Conservation (phyloP, 2,888 invertebrate genomes). For the Xanthorhoe spadicearia region DNA sequence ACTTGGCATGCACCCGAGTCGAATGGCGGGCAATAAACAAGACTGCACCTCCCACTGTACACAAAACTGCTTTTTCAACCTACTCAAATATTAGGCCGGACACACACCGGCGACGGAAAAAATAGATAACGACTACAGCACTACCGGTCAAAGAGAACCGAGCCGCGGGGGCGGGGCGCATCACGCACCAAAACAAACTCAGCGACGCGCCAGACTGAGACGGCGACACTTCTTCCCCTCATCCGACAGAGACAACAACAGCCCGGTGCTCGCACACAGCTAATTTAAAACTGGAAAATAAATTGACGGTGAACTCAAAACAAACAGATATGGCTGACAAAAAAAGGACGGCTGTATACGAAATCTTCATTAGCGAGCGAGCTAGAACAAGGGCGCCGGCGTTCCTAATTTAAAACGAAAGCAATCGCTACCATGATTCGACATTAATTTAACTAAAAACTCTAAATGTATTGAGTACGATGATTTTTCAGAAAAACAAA, state of each 20-base stretch:
- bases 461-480: constrained; percentile 70
- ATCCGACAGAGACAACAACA: constrained; percentile 54
- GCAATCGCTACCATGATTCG: constrained; percentile 76
- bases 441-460: constrained; percentile 62
- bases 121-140: constrained; percentile 78
- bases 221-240: constrained; percentile 45
- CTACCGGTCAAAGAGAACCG: constrained; percentile 81
- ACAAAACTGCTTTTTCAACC: constrained; percentile 74
- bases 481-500: constrained; percentile 69
- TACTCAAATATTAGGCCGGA: constrained; percentile 80
- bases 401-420: constrained; percentile 71
- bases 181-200: constrained; percentile 84
- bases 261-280: constrained; percentile 72
- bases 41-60: constrained; percentile 66
- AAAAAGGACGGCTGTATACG: constrained; percentile 77
- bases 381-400: constrained; percentile 69
- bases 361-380: constrained; percentile 76
- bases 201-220: constrained; percentile 69
- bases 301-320: constrained; percentile 82
- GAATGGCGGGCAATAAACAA: constrained; percentile 60
- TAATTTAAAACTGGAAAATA: constrained; percentile 82
- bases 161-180: constrained; percentile 78
- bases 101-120: constrained; percentile 74
- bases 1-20: constrained; percentile 10
- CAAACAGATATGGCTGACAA: constrained; percentile 83